Conservation (phyloP, 2,888 invertebrate species). For the Sabellastarte sp. region DNA sequence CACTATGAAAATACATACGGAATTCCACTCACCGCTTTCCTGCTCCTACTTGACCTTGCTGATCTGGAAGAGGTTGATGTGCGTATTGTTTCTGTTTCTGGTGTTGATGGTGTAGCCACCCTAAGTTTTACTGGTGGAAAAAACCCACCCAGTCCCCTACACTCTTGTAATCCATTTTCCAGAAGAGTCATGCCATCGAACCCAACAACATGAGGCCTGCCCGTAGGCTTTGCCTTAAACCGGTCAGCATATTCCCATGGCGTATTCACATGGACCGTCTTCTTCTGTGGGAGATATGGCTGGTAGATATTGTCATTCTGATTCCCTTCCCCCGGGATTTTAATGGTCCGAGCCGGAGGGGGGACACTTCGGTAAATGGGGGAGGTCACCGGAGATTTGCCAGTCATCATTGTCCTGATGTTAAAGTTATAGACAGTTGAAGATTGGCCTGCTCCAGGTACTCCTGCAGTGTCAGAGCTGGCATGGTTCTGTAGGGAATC, state of each 20-base stretch:
- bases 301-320: too few species aligned
- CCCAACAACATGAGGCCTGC: constrained; percentile 41
- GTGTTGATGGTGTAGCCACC: neutral
- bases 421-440: neutral
- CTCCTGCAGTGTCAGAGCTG: too few species aligned
- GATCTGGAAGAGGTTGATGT: too few species aligned
- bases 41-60: too few species aligned
- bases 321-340: neutral
- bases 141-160: constrained; percentile 37
- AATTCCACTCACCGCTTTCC: too few species aligned
- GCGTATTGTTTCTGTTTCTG: too few species aligned
- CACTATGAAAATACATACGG: too few species aligned
- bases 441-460: too few species aligned
- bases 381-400: neutral
- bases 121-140: constrained; percentile 39
- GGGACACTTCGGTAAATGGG: neutral
- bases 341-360: neutral
- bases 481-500: too few species aligned
- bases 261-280: constrained; percentile 17
- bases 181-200: constrained; percentile 32
- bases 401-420: neutral
- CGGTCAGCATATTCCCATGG: constrained; percentile 39
- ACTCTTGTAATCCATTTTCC: constrained; percentile 5
- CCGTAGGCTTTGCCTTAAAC: constrained; percentile 37
- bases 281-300: neutral